These are phyloP conservation scores for Aeoliscus strigatus DNA, from an alignment of 2,797 vertebrate species.

Conservation along the genomic window DNA sequence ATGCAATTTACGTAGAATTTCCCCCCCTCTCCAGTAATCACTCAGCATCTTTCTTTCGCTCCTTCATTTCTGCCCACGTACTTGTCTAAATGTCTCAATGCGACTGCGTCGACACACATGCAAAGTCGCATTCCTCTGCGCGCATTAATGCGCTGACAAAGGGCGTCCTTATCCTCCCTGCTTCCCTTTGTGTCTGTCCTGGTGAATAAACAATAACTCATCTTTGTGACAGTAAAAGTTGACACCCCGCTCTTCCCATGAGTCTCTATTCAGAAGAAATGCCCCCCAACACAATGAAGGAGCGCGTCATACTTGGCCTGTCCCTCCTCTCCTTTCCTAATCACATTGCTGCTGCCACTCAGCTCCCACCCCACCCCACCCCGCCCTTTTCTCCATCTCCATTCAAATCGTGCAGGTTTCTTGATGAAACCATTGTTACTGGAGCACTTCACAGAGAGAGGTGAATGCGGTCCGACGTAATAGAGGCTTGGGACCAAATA, in stretches of 20 bases:
- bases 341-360: constrained; percentile 13
- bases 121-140: neutral
- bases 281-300: constrained; percentile 44
- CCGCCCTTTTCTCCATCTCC: neutral
- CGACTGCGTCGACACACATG: constrained; percentile 2
- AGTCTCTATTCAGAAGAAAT: constrained; percentile 43
- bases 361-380: neutral
- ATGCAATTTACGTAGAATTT: constrained; percentile 35
- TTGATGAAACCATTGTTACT: constrained; percentile 61
- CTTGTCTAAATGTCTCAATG: too few relatives aligned
- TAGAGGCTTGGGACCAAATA: constrained; percentile 49
- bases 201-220: constrained; percentile 65
- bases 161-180: constrained; percentile 22
- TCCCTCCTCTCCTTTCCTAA: constrained; percentile 22
- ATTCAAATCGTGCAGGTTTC: constrained; percentile 44
- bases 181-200: constrained; percentile 40
- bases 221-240: constrained; percentile 54
- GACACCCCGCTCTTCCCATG: constrained; percentile 41
- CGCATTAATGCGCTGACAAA: too few relatives aligned
- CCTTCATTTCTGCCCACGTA: constrained; percentile 14
- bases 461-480: constrained; percentile 53
- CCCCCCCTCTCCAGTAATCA: constrained; percentile 4
- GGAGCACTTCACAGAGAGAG: constrained; percentile 52
- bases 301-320: constrained; percentile 12
- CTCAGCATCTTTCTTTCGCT: constrained; percentile 9